Evolutionary conservation across 2,797 vertebrate species (phyloP).

Genomic region (Falco rusticolus): DNA sequence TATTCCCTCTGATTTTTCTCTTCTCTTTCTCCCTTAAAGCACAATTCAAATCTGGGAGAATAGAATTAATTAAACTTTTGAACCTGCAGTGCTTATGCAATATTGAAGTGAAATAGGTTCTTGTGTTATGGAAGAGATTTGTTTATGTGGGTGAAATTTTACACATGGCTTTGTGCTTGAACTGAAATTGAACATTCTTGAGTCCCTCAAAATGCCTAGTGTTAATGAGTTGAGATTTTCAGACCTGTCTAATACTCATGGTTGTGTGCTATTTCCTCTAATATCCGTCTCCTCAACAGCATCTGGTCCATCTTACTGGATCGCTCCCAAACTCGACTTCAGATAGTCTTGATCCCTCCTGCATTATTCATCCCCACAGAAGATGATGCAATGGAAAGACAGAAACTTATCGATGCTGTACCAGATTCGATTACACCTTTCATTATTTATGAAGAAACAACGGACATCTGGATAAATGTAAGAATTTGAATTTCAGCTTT

Average conservation of each 20-base stretch:
- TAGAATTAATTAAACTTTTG: conserved; percentile 56
- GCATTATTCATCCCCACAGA: conserved; percentile 82
- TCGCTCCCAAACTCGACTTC: conserved; percentile 84
- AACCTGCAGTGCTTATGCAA: conserved; percentile 55
- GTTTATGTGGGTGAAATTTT: conserved; percentile 45
- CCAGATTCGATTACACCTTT: conserved; percentile 80
- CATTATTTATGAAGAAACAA: conserved; percentile 84
- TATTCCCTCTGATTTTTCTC: conserved; percentile 27
- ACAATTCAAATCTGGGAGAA: conserved; percentile 15
- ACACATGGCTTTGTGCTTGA: conserved; percentile 10
- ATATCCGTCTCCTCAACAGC: conserved; percentile 66
- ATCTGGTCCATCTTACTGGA: conserved; percentile 84
- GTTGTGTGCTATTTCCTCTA: conserved; percentile 42
- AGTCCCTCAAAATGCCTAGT: background rate
- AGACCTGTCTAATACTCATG: background rate
- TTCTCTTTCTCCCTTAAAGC: conserved; percentile 39
- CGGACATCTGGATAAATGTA: conserved; percentile 87
- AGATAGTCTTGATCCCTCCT: conserved; percentile 82
- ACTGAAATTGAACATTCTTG: background rate
- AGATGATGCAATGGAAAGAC: conserved; percentile 80
- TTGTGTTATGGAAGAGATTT: background rate
- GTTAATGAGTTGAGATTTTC: background rate
- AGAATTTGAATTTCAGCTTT: conserved; percentile 38
- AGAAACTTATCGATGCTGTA: conserved; percentile 78
- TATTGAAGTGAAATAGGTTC: conserved; percentile 30